Conservation (phyloP, 2,113 vertebrate genomes). For the Rhinoderma darwinii region DNA sequence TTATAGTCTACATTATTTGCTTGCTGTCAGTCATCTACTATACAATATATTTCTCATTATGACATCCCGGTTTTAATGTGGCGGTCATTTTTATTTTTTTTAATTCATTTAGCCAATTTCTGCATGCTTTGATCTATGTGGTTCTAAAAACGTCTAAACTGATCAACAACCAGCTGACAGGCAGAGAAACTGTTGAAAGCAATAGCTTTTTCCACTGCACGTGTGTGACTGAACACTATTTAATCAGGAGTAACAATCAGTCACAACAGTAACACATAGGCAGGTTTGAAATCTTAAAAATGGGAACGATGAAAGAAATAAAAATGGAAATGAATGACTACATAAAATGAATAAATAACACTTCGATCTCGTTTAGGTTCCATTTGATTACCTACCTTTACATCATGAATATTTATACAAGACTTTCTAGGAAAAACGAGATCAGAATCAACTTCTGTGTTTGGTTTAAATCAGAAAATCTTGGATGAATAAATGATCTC, state of each 20-base stretch:
- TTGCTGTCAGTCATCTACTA: not conserved
- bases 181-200: too few relatives aligned
- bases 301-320: slow-evolving; percentile 60
- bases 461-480: slow-evolving; percentile 64
- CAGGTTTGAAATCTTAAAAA: not conserved
- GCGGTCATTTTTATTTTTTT: too few relatives aligned
- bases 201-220: not conserved
- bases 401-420: slow-evolving; percentile 84
- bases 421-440: slow-evolving; percentile 85
- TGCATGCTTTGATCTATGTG: too few relatives aligned
- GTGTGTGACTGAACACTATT: not conserved
- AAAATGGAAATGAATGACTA: slow-evolving; percentile 63
- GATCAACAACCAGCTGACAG: too few relatives aligned
- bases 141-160: not conserved
- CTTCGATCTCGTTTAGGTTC: slow-evolving; percentile 65
- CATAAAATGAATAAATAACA: slow-evolving; percentile 66
- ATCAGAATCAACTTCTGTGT: slow-evolving; percentile 70
- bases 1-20: not conserved
- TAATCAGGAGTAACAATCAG: not conserved
- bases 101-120: not conserved
- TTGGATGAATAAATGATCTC: not conserved
- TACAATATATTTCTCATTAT: not conserved
- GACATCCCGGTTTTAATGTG: too few relatives aligned
- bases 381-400: slow-evolving; percentile 93
- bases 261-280: not conserved